These are phyloP conservation scores for Clytia hemisphaerica DNA, from an alignment of 30 jellyfish, hydroid and myxozoan species.

Conservation along the genomic window DNA sequence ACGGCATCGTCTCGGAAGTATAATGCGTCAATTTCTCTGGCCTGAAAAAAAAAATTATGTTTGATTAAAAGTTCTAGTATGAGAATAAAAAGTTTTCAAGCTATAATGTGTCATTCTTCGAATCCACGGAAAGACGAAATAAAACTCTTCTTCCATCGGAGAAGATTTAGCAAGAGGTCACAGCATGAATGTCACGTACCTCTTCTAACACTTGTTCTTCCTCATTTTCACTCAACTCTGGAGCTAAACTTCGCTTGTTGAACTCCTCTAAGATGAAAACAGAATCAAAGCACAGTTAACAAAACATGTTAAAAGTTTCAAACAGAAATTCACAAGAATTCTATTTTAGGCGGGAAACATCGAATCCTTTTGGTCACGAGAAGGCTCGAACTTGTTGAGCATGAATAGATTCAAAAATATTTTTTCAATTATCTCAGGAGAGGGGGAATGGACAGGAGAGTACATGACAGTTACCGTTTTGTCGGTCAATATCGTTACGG, in stretches of 20 bases:
- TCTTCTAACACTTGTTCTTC: slow-evolving; percentile 68
- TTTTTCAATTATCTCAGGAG: too few species aligned
- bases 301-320: too few species aligned
- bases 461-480: too few species aligned
- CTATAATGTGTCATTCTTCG: neutral
- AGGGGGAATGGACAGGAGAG: too few species aligned
- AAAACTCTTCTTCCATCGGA: neutral
- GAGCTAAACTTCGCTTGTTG: slow-evolving; percentile 83
- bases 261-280: slow-evolving; percentile 65
- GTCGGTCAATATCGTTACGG: too few species aligned
- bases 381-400: too few species aligned
- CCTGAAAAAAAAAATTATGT: slow-evolving; percentile 33
- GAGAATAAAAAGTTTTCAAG: neutral
- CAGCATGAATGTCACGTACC: slow-evolving; percentile 29
- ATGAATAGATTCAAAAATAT: too few species aligned
- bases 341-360: neutral
- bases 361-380: neutral
- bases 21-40: slow-evolving; percentile 46
- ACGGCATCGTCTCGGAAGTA: slow-evolving; percentile 71
- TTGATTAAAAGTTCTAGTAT: neutral
- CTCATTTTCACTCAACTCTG: slow-evolving; percentile 60
- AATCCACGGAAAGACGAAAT: neutral
- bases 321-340: too few species aligned
- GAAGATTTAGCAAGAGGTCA: too few species aligned
- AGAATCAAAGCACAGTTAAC: too few species aligned